These are phyloP conservation scores for Leucophenga varia DNA, from an alignment of 1,140 invertebrate genomes.

Conservation along the genomic window DNA sequence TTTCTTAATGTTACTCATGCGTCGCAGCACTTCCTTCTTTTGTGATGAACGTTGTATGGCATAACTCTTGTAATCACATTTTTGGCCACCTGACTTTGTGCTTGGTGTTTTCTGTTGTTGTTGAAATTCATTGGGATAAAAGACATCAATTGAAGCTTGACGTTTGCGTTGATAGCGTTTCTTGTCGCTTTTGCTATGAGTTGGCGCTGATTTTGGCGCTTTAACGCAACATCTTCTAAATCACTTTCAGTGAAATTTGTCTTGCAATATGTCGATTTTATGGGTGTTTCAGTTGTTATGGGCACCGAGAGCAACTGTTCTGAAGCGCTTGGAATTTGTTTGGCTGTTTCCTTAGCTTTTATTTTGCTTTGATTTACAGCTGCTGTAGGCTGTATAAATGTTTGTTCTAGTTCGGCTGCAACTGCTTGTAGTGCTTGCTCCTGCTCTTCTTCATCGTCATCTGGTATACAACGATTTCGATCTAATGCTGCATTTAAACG, in stretches of 20 bases:
- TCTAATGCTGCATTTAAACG: too few species aligned
- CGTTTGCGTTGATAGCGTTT: too few species aligned
- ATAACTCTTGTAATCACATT: constrained; percentile 31
- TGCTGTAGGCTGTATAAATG: too few species aligned
- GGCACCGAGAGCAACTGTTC: not conserved
- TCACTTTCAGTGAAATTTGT: constrained; percentile 1
- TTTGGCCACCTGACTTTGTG: constrained; percentile 2
- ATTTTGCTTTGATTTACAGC: too few species aligned
- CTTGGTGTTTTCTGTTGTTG: not conserved
- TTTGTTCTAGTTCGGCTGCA: too few species aligned
- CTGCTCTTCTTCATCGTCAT: not conserved
- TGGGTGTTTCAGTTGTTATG: not conserved
- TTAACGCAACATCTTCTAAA: not conserved
- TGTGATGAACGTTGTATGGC: constrained; percentile 23
- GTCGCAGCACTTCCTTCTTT: constrained; percentile 18
- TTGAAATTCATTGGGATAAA: constrained; percentile 1
- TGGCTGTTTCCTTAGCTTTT: too few species aligned
- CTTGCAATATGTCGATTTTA: not conserved
- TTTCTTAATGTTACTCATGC: constrained; percentile 23
- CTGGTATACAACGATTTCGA: too few species aligned
- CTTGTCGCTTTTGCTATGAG: not conserved
- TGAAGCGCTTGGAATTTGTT: too few species aligned
- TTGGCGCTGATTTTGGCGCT: not conserved
- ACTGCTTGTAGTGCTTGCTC: too few species aligned
- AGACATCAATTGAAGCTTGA: constrained; percentile 5